Conservation (phyloP, 2,888 invertebrate species). For the Harpalus rufipes region DNA sequence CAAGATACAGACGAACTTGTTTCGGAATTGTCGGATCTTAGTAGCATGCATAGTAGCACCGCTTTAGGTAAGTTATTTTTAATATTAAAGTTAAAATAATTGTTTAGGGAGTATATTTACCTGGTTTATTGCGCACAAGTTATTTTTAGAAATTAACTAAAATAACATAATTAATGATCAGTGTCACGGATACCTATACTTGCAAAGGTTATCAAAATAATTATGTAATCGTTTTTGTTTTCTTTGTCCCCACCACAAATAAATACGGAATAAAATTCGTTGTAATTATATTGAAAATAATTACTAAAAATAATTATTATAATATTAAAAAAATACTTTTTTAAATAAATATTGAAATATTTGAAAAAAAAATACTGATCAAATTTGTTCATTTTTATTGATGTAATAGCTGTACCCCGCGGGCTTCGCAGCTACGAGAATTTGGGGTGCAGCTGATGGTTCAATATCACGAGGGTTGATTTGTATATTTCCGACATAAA, state of each 20-base stretch:
- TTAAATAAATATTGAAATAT: too few relatives aligned
- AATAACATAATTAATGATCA: slow-evolving; percentile 24
- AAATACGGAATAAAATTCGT: not conserved
- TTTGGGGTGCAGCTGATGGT: too few relatives aligned
- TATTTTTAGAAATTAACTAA: slow-evolving; percentile 46
- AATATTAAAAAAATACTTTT: too few relatives aligned
- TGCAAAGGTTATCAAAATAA: slow-evolving; percentile 26
- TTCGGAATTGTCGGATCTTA: slow-evolving; percentile 77
- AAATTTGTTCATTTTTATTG: too few relatives aligned
- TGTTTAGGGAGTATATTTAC: slow-evolving; percentile 7
- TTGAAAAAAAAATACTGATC: too few relatives aligned
- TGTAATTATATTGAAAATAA: not conserved
- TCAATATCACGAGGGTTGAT: too few relatives aligned
- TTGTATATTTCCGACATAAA: too few relatives aligned
- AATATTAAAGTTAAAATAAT: slow-evolving; percentile 17
- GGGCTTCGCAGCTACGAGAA: too few relatives aligned
- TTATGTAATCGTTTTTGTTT: slow-evolving; percentile 8
- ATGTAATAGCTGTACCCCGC: too few relatives aligned
- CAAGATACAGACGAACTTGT: slow-evolving; percentile 72
- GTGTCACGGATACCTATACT: not conserved
- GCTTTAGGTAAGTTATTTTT: slow-evolving; percentile 74
- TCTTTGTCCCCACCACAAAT: not conserved
- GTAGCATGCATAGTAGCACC: slow-evolving; percentile 79
- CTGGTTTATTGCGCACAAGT: slow-evolving; percentile 40
- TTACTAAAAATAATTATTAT: not conserved